Base-by-base conservation (phyloP, 2,888 invertebrate genomes). In the Priapulus caudatus region DNA sequence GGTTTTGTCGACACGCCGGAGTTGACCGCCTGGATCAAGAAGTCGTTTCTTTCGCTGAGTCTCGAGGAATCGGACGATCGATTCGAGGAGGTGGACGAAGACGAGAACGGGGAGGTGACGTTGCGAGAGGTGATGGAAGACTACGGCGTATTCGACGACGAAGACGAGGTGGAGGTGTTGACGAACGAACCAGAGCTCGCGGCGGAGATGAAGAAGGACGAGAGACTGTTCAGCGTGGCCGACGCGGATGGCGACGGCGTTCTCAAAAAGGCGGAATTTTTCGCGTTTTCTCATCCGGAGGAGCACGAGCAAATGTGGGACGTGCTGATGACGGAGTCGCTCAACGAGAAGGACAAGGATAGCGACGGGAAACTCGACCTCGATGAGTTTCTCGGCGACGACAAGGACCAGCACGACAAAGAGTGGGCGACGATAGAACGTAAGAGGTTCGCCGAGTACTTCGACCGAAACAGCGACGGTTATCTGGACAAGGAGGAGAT, bases 91-190 rank as follows among this genome's bases (percentile, higher is more conserved):
- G 81, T 87, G 1, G 97, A 97, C 72, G 78, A 79, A 45, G 79
- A 95, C 69, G 76, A 77, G 43, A 86, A 97, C 71, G 85, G 84
- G 0, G 73, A 74, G 59, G 79, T 97, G 1, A 81, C 86, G 0
- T 97, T 93, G 93, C 72, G 77, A 3, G 97, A 98, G 73, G 89
- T 92, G 69, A 67, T 90, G n/a, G 77, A 80, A 51, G 89, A 91
- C 68, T 33, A 10, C n/a, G 33, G 33, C 10, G 81, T 86, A 0
- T 95, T 89, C 68, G 88, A 88, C 0, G 79, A 84, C 49, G 62
- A 65, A 20, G 81, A 82, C 56, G 74, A 69, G 45, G 63, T 65
- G 10, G 70, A 72, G 45, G 61, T 69, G 43, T 62, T 56, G 16
- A 52, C 56, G 5, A 51, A 59, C 24, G 62, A 64, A 47, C 51